phyloP scores from a whole-genome alignment of 37 sponge, comb jelly and placozoan species.

The Cliona cf. orientalis region DNA sequence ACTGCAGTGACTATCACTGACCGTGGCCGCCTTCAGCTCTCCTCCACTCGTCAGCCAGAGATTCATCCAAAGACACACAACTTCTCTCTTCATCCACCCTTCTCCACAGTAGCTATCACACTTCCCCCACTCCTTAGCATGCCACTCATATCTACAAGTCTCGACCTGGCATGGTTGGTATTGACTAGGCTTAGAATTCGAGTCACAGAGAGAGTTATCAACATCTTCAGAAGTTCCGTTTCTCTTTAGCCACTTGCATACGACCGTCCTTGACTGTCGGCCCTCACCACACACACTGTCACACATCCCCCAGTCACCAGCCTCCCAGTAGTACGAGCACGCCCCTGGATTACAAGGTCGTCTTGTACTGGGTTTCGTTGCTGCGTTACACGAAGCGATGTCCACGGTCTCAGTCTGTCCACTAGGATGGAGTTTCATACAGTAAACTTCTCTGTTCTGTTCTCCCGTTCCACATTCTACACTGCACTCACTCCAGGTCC shows the following conservation, averaged over 20 bases:
- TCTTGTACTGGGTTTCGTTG: neutral
- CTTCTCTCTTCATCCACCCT: conserved; percentile 18
- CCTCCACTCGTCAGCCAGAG: neutral
- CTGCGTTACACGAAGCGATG: neutral
- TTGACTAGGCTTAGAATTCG: neutral
- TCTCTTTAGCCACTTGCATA: neutral
- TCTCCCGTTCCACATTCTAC: conserved; percentile 7
- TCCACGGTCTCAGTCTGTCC: neutral
- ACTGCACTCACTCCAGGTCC: conserved; percentile 13
- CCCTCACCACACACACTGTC: conserved; percentile 34
- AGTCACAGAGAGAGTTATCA: neutral
- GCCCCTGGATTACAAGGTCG: conserved; percentile 12
- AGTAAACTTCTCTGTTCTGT: conserved; percentile 8
- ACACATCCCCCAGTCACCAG: conserved; percentile 21
- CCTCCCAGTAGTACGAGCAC: conserved; percentile 31
- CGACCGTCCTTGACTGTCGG: neutral
- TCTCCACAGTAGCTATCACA: conserved; percentile 40
- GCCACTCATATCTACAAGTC: conserved; percentile 23
- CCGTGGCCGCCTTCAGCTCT: neutral
- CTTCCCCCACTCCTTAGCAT: conserved; percentile 2
- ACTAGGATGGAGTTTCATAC: neutral
- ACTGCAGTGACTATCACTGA: neutral
- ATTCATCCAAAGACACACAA: conserved; percentile 1
- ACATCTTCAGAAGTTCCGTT: neutral
- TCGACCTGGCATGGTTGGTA: neutral